Percentiles rank a stretch among this genome's conserved stretches.
Evolutionary conservation across 2,888 invertebrate species (phyloP).

Genomic region (Diploptera punctata): DNA sequence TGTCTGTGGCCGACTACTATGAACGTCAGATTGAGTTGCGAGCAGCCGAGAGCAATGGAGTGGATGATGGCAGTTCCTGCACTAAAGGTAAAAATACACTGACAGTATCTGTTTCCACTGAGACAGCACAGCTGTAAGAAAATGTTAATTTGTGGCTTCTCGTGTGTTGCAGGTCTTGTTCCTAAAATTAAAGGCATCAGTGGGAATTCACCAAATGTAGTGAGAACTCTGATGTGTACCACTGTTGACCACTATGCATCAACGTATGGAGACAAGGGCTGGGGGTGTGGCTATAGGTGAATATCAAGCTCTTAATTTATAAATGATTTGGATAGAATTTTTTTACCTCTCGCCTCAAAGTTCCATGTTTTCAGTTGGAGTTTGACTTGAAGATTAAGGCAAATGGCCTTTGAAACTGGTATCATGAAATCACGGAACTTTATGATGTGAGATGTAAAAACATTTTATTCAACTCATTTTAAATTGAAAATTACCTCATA

Average conservation of each 20-base stretch:
- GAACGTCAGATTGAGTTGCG: constrained; percentile 79
- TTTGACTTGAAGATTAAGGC: no score
- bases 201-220: constrained; percentile 65
- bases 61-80: constrained; percentile 82
- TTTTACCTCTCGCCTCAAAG: no score
- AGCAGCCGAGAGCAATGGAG: constrained; percentile 76
- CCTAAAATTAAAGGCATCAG: constrained; percentile 48
- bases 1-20: constrained; percentile 86
- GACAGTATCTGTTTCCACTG: no score
- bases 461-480: no score
- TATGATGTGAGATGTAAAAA: no score
- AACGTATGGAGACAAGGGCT: constrained; percentile 87
- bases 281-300: constrained; percentile 86
- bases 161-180: constrained; percentile 47
- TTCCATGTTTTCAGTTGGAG: no score
- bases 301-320: constrained; percentile 19
- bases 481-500: no score
- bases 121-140: no score
- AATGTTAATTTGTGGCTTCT: no score
- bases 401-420: no score
- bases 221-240: constrained; percentile 76
- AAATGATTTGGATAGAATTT: no score
- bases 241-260: constrained; percentile 87
- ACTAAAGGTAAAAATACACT: constrained; percentile 67
- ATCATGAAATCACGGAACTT: no score